Evolutionary conservation across 2,888 invertebrate species (phyloP), one percentile per base, ranked within the genome.

Genomic region (Halictus quadricinctus): DNA sequence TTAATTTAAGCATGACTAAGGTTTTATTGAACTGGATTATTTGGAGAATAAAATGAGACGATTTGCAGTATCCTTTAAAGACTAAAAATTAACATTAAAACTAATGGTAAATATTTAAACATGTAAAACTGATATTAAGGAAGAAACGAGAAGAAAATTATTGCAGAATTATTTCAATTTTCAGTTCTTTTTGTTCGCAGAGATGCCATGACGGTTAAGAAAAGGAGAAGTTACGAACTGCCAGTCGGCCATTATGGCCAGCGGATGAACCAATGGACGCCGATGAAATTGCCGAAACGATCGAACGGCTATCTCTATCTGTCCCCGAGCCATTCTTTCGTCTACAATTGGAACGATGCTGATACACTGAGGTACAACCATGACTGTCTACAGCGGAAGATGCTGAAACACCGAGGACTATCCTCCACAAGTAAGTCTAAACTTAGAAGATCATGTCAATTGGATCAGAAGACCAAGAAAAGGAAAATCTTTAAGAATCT

Each of bases 151-250:
- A 13, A 25, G 5, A 25, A 25, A 13, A 25, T 21, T 0, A 60
- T 60, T 5, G 6, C 25, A n/a, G 60, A 25, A 25, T 64, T 64
- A 13, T 64, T 29, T 8, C n/a, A 0, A 3, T 58, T 29, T 10
- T 36, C 36, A 36, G 36, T 36, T 36, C 0, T 36, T 36, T 36
- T 36, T 36, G n/a, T 29, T 18, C 46, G 15, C 43, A 87, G 83
- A 77, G 29, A 83, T 84, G 76, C 80, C 77, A 91, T 88, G 76
- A 85, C 88, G 76, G 84, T 88, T 50, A 89, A 83, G 77, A 88
- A 83, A 73, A 89, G 81, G 70, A 58, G 58, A n/a, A 88, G 86
- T 78, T 78, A 80, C 43, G 79, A 81, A 48, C 25, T 74, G 43
- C 80, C 81, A 41, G 80, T 76, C 6, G 72, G 60, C 13, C 29